Evolutionary conservation across 2,888 invertebrate species (phyloP).

Genomic region (Hydrotaea cyrtoneurina): DNA sequence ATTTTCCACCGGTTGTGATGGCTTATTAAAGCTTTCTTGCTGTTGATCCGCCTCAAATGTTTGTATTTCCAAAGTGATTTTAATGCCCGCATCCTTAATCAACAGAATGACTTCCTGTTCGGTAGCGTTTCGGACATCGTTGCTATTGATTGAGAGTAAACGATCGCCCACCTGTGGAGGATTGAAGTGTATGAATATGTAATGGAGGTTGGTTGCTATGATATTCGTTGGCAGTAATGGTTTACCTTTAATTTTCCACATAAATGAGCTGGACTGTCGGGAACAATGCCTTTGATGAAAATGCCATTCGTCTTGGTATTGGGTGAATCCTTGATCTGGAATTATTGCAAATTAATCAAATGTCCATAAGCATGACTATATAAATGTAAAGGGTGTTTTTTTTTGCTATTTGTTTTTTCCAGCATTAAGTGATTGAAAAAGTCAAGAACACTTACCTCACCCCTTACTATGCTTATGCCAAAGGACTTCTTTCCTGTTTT

Average conservation of each 20-base stretch:
- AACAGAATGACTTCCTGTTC: constrained; percentile 97
- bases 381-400: too few species aligned
- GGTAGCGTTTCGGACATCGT: constrained; percentile 93
- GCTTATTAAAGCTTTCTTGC: constrained; percentile 13
- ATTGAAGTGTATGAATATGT: constrained; percentile 11
- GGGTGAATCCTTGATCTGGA: constrained; percentile 83
- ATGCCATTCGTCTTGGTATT: constrained; percentile 90
- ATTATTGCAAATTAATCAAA: not conserved
- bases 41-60: constrained; percentile 79
- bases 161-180: constrained; percentile 78
- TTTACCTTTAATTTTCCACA: constrained; percentile 91
- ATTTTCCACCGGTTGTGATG: constrained; percentile 74
- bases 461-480: constrained; percentile 98
- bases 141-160: constrained; percentile 90
- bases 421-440: too few species aligned
- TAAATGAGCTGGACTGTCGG: constrained; percentile 95
- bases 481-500: constrained; percentile 84
- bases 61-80: constrained; percentile 95
- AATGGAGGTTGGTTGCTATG: not conserved
- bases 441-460: constrained; percentile 85
- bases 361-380: too few species aligned
- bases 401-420: too few species aligned
- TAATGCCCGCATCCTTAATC: constrained; percentile 94
- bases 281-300: constrained; percentile 97
- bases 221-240: too few species aligned